A percentile compares a stretch with the other conserved stretches of the same genome.
phyloP scores from a whole-genome alignment of 1,140 invertebrate species.

The Drosophila sulfurigaster region DNA sequence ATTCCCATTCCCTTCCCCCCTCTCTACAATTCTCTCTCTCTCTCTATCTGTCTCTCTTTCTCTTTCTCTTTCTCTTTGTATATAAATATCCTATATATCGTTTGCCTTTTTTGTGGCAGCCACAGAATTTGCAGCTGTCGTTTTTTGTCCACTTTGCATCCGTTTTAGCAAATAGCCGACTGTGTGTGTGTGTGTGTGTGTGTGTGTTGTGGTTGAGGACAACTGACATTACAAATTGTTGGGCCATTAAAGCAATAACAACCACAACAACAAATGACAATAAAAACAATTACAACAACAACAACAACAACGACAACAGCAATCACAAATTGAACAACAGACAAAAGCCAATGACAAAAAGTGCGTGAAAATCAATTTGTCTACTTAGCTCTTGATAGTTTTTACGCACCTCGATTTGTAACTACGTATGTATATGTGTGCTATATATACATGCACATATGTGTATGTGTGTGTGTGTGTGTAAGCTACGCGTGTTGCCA shows the following conservation, averaged over 20 bases:
- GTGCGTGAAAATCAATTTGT: slow-evolving; percentile 57
- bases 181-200: slow-evolving; percentile 4
- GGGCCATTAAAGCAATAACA: slow-evolving; percentile 46
- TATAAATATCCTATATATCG: too few species aligned
- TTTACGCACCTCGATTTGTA: slow-evolving; percentile 43
- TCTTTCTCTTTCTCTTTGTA: too few species aligned
- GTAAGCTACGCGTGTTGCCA: slow-evolving; percentile 26
- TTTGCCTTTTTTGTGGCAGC: neutral
- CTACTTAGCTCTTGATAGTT: slow-evolving; percentile 44
- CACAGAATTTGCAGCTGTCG: slow-evolving; percentile 28
- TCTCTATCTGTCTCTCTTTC: too few species aligned
- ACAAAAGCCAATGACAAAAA: slow-evolving; percentile 49
- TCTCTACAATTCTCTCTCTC: too few species aligned
- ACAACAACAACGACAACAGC: slow-evolving; percentile 11
- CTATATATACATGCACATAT: neutral
- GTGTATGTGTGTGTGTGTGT: neutral
- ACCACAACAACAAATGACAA: slow-evolving; percentile 10
- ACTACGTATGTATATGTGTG: neutral
- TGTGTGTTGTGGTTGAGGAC: slow-evolving; percentile 26
- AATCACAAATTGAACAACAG: slow-evolving; percentile 35
- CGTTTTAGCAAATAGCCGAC: slow-evolving; percentile 40
- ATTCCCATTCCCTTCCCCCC: neutral
- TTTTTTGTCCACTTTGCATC: slow-evolving; percentile 20
- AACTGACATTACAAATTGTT: slow-evolving; percentile 42
- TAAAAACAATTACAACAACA: slow-evolving; percentile 19